These are phyloP conservation scores for Anabacerthia variegaticeps DNA, from an alignment of 2,797 vertebrate species.

Conservation along the genomic window DNA sequence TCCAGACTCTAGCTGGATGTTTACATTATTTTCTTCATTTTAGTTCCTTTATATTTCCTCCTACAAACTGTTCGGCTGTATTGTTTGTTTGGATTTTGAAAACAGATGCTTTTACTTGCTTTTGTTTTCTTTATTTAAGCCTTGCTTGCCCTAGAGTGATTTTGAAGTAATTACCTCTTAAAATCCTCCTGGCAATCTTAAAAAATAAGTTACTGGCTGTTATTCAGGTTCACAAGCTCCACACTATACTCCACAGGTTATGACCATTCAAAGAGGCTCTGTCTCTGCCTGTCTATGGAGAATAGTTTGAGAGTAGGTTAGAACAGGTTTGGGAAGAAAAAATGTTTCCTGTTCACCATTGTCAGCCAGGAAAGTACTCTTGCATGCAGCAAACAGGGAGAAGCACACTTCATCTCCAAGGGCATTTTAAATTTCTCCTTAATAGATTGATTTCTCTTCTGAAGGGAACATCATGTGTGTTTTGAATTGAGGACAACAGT, in stretches of 20 bases:
- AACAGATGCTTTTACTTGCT: neutral
- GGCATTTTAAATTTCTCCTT: neutral
- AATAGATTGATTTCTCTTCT: neutral
- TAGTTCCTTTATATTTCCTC: neutral
- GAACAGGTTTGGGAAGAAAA: neutral
- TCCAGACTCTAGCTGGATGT: neutral
- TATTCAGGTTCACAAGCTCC: neutral
- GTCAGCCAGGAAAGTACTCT: neutral
- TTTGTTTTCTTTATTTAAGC: neutral
- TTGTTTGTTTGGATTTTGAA: neutral
- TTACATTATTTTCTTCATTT: neutral
- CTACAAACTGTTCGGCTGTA: neutral
- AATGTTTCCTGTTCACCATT: neutral
- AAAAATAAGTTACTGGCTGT: neutral
- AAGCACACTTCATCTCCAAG: neutral
- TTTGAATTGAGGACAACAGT: neutral
- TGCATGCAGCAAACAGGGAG: neutral
- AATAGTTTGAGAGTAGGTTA: neutral
- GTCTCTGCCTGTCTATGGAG: neutral
- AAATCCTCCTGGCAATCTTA: neutral
- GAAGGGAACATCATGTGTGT: neutral
- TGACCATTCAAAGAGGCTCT: neutral
- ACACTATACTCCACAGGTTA: neutral
- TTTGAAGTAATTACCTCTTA: neutral
- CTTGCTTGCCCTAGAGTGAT: neutral